Evolutionary conservation across 1,140 invertebrate genomes (phyloP), one percentile per base, ranked within the genome.

Genomic region (Pogonus chalceus): DNA sequence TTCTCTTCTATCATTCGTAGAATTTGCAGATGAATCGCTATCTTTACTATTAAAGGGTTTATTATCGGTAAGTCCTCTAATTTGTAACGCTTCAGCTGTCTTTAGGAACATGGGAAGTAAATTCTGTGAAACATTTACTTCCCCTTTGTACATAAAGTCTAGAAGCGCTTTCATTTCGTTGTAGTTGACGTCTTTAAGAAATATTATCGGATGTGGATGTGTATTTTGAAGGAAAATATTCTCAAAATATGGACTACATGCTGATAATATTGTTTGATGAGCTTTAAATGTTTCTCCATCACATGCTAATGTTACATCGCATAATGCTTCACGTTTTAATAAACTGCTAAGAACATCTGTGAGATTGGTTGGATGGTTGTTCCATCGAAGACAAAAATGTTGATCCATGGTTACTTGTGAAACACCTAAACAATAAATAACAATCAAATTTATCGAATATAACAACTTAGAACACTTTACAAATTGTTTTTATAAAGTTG

Each of bases 191-290:
- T 91, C 88, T 81, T 88, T 89, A 65, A 92, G 79, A 71, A 90
- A 90, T 74, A 94, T 90, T 66, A 92, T 92, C 46, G 90, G 90
- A 76, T 94, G 90, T 67, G 89, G 88, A 76, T 92, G 89, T 58
- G 80, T 82, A 72, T 92, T 93, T 74, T 90, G 85, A 62, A 92
- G 78, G 73, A 96, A 92, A 73, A 96, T 85, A 70, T 80, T 88
- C 78, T 94, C 90, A 74, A 96, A 95, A 77, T 94, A 95, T 52
- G 90, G 88, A 75, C 90, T 93, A 76, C 91, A 94, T 58, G 92
- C 91, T 43, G 91, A 93, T 50, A 95, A 76, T 71, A 94, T 91
- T 53, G 90, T 90, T 75, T 93, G 90, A 75, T 95, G 92, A 60
- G 91, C 91, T 78, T 91, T 90, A 67, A 94, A 88, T 58, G 85